These are phyloP conservation scores for Lasiurus cinereus DNA, from an alignment of 2,113 vertebrate species.

Conservation along the genomic window DNA sequence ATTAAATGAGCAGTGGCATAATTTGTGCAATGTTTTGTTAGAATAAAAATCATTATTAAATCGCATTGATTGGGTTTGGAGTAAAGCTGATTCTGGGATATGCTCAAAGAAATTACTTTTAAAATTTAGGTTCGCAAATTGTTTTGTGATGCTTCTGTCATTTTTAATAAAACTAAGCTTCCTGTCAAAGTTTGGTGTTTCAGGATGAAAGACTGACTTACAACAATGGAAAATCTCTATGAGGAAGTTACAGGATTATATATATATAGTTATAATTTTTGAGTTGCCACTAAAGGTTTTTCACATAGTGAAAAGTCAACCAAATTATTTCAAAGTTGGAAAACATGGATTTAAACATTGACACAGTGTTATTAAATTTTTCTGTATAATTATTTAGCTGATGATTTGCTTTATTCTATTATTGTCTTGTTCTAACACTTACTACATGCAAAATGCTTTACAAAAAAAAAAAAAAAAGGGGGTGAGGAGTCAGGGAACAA, in stretches of 20 bases:
- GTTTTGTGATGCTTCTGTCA: not conserved
- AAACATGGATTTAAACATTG: not conserved
- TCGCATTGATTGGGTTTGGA: not conserved
- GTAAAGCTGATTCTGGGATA: not conserved
- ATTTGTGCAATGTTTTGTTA: not conserved
- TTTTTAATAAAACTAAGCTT: not conserved
- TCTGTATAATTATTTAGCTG: not conserved
- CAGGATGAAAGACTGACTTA: not conserved
- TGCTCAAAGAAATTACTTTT: conserved; percentile 4
- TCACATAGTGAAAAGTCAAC: conserved; percentile 22
- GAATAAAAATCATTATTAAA: not conserved
- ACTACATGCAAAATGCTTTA: not conserved
- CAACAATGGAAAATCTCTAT: not conserved
- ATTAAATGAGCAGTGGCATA: not conserved
- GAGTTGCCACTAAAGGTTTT: not conserved
- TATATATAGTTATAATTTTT: not conserved
- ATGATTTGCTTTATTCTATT: not conserved
- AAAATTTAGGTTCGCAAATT: not conserved
- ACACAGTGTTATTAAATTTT: not conserved
- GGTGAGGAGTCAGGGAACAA: not conserved
- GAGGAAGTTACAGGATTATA: not conserved
- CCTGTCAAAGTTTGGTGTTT: not conserved
- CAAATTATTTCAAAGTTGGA: conserved; percentile 9
- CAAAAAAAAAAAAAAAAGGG: not conserved
- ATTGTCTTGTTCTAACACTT: not conserved